These are phyloP conservation scores for Lophius piscatorius DNA, from an alignment of 2,113 vertebrate species.

Conservation along the genomic window DNA sequence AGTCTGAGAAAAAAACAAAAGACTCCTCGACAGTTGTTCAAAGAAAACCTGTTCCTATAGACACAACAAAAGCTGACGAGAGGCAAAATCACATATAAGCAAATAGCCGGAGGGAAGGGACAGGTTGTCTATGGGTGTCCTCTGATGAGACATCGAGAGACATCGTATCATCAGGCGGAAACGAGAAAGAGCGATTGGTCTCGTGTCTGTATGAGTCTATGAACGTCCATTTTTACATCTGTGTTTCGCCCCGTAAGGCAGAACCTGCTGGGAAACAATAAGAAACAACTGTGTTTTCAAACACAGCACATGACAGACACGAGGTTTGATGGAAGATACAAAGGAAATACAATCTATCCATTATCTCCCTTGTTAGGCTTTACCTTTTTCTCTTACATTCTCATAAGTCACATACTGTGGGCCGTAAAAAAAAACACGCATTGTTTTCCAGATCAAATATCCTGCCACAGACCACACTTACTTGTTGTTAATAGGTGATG, in stretches of 20 bases:
- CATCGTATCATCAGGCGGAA: slow-evolving; percentile 1
- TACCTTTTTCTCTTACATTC: too few relatives aligned
- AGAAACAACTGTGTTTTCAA: slow-evolving; percentile 7
- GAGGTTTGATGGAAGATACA: background rate
- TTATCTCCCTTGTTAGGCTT: background rate
- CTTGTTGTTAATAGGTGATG: slow-evolving; percentile 28
- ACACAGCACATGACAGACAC: slow-evolving; percentile 10
- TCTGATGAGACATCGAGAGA: background rate
- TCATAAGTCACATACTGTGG: too few relatives aligned
- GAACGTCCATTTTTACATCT: background rate
- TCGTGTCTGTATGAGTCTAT: background rate
- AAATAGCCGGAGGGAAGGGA: background rate
- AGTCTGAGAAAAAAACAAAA: slow-evolving; percentile 24
- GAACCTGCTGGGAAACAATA: slow-evolving; percentile 2
- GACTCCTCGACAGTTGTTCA: slow-evolving; percentile 19
- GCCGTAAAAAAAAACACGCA: background rate
- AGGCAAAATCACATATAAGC: slow-evolving; percentile 34
- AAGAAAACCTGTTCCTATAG: slow-evolving; percentile 15
- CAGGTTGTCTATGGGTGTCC: background rate
- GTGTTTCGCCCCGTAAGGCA: background rate
- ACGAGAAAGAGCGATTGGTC: slow-evolving; percentile 1
- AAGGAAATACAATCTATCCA: background rate
- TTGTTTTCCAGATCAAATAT: slow-evolving; percentile 8
- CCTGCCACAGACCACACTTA: slow-evolving; percentile 9
- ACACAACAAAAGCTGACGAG: slow-evolving; percentile 31